phyloP scores from a whole-genome alignment of 2,113 vertebrate genomes.

The Hystrix brachyura region DNA sequence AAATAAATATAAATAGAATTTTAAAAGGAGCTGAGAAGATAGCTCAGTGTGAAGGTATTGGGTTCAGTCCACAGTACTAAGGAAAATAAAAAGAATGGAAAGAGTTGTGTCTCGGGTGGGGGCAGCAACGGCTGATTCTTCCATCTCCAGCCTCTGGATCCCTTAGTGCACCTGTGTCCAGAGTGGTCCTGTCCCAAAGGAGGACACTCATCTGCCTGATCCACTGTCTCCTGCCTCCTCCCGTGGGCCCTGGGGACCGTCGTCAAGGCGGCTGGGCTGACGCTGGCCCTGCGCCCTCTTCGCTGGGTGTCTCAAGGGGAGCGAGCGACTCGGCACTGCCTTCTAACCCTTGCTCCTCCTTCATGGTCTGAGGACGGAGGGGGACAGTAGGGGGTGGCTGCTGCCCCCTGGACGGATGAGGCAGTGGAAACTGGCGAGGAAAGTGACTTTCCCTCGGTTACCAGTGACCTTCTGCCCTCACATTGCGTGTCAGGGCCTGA shows the following conservation, averaged over 20 bases:
- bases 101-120: not conserved
- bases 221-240: not conserved
- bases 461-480: not conserved
- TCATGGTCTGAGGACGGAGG: not conserved
- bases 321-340: not conserved
- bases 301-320: not conserved
- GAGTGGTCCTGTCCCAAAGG: not conserved
- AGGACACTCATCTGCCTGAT: not conserved
- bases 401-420: not conserved
- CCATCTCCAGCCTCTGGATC: not conserved
- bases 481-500: not conserved
- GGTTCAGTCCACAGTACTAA: not conserved
- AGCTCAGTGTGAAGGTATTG: not conserved
- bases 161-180: not conserved
- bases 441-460: not conserved
- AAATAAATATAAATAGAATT: not conserved
- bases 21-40: too few relatives aligned
- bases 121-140: not conserved
- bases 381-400: not conserved
- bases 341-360: not conserved
- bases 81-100: not conserved
- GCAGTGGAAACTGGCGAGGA: not conserved
- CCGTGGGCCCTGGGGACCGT: not conserved
- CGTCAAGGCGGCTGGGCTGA: conserved; percentile 28
- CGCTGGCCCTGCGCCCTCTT: not conserved